A percentile compares a stretch with the other conserved stretches of the same genome.
These are phyloP conservation scores for Monodelphis domestica DNA, from an alignment of 2,797 vertebrate genomes.

Conservation along the genomic window DNA sequence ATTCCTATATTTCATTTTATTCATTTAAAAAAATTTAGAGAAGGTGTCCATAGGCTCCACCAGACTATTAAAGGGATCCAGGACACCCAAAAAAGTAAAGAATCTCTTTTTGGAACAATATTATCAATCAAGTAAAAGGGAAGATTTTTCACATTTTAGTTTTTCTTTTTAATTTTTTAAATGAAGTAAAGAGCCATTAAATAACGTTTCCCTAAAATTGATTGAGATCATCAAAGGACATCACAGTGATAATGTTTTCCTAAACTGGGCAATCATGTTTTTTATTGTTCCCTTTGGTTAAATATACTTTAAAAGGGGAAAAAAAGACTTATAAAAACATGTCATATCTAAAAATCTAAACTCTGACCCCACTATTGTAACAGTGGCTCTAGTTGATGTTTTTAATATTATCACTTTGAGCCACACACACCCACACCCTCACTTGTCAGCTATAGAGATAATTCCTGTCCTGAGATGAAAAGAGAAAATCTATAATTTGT, in stretches of 20 bases:
- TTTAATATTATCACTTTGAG: constrained; percentile 74
- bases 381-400: constrained; percentile 65
- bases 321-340: constrained; percentile 55
- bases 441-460: constrained; percentile 69
- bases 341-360: constrained; percentile 45
- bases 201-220: not conserved
- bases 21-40: not conserved
- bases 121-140: not conserved
- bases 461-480: constrained; percentile 30
- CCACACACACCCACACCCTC: constrained; percentile 66
- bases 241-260: constrained; percentile 8
- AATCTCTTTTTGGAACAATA: not conserved
- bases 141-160: not conserved
- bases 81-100: not conserved
- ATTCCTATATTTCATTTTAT: not conserved
- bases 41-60: not conserved
- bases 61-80: not conserved
- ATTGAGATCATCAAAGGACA: not conserved
- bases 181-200: constrained; percentile 3
- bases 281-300: constrained; percentile 50
- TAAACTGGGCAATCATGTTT: not conserved
- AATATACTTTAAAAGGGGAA: constrained; percentile 61
- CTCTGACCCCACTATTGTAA: constrained; percentile 52
- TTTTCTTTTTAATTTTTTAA: constrained; percentile 36
- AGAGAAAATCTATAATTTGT: constrained; percentile 27